Evolutionary conservation across 2,888 invertebrate genomes (phyloP), one percentile per base, ranked within the genome.

Genomic region (Melitaea athalia): DNA sequence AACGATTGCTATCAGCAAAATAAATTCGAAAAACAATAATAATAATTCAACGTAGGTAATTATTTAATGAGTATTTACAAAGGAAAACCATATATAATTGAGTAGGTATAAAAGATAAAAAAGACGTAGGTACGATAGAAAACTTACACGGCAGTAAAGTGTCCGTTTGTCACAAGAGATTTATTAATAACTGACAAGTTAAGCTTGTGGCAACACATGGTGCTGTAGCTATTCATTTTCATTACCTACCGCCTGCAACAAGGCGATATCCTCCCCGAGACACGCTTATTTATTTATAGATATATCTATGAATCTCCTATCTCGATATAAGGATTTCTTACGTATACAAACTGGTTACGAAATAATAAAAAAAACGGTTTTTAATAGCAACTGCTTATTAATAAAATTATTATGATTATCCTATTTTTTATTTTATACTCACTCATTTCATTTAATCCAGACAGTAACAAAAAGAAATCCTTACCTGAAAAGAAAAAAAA

Each of bases 231-330:
- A 73, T 75, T 73, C 72, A 73, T 75, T 75, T 72, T 75, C 73
- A 75, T 73, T 75, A 73, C 73, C 66, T 75, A 73, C 73, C 66
- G 70, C 68, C 69, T 69, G 64, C 69, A 70, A 65, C 70, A 73
- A 59, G 55, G 65, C 69, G 43, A 75, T 73, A 71, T 75, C 74
- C 74, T 73, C 67, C 59, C 60, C 64, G 64, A 55, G 49, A 68
- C 65, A 68, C 63, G 63, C 59, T 65, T 59, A 63, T 65, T 70
- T 74, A 73, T 74, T 73, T 70, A 73, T 74, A 66, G 61, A 63
- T 64, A 63, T 60, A 63, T 73, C 70, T 66, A 65, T 50, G 67
- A 67, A 67, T 66, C 65, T 69, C 59, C 59, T 67, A 63, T 63
- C 63, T 63, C 62, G 61, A 64, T 71, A 64, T 42, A 38, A 33